Evolutionary conservation across 2,888 invertebrate genomes (phyloP).

Genomic region (Pheosia tremula): DNA sequence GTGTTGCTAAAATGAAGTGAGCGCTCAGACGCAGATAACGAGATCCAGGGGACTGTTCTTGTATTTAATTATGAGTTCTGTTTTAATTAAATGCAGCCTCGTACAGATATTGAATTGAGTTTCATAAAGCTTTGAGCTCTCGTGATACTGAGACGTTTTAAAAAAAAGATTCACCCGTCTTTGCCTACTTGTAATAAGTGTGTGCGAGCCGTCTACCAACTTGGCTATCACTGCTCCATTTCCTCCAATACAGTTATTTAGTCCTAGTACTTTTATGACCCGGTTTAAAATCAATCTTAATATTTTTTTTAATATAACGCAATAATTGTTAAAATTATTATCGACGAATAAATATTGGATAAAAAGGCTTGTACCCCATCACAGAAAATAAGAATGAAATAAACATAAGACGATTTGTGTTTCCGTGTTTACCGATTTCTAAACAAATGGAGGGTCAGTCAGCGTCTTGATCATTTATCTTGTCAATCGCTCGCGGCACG

Average conservation of each 20-base stretch:
- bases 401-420: background rate
- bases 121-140: background rate
- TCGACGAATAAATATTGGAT: background rate
- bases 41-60: background rate
- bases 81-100: background rate
- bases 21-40: background rate
- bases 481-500: conserved; percentile 1
- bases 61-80: background rate
- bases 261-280: background rate
- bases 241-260: background rate
- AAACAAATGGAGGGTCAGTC: background rate
- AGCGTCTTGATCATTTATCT: conserved; percentile 3
- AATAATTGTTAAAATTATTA: too few species aligned
- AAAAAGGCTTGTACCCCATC: too few species aligned
- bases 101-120: conserved; percentile 1
- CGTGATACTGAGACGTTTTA: too few species aligned
- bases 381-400: background rate
- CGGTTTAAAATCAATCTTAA: too few species aligned
- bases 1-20: background rate
- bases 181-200: too few species aligned
- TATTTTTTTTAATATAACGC: background rate
- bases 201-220: too few species aligned
- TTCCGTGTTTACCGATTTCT: background rate
- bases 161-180: too few species aligned
- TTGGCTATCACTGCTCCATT: background rate